Evolutionary conservation across 2,797 vertebrate genomes (phyloP).

Genomic region (Hafferia zeledoni): DNA sequence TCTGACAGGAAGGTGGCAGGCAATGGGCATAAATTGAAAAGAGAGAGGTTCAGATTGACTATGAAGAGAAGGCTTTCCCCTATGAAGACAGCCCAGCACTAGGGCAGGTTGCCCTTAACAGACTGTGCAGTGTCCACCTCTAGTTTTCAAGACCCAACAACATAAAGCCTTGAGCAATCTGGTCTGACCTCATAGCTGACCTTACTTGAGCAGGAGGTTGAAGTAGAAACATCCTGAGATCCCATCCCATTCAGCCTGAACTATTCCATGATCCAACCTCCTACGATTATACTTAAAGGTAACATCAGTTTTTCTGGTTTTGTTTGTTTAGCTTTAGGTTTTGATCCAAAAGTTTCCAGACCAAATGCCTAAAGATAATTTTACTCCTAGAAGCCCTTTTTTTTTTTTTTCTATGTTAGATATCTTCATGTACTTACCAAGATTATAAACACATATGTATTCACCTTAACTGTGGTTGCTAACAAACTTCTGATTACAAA

Average conservation of each 20-base stretch:
- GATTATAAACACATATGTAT: neutral
- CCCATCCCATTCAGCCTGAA: neutral
- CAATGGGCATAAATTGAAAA: neutral
- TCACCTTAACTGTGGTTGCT: neutral
- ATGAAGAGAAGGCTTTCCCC: neutral
- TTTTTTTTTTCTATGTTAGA: neutral
- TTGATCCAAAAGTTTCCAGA: neutral
- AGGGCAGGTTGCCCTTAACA: neutral
- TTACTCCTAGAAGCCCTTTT: neutral
- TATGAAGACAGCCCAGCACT: neutral
- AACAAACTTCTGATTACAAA: neutral
- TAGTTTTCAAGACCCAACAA: neutral
- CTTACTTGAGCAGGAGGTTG: neutral
- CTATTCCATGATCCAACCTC: neutral
- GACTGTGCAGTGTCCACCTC: neutral
- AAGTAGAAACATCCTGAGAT: neutral
- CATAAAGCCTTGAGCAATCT: neutral
- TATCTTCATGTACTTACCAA: neutral
- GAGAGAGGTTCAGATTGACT: accelerated
- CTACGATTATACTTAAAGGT: neutral
- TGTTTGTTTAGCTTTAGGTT: neutral
- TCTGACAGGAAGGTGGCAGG: neutral
- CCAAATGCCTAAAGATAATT: neutral
- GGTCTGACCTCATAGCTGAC: neutral
- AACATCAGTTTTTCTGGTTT: neutral